Evolutionary conservation across 2,797 vertebrate genomes (phyloP).

Genomic region (Sebastes nivosus): DNA sequence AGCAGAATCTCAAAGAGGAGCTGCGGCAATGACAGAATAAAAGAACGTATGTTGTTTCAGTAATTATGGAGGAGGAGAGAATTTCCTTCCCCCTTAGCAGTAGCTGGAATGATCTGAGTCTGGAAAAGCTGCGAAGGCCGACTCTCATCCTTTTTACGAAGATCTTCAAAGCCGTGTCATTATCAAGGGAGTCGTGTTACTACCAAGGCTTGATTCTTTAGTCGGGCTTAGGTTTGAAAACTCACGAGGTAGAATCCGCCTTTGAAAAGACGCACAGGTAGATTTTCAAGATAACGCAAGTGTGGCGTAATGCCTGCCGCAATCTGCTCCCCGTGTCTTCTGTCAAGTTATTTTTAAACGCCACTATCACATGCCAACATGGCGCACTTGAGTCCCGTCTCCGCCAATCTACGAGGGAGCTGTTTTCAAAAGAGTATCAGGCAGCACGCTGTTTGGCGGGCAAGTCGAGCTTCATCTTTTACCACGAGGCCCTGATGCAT

Average conservation of each 20-base stretch:
- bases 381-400: conserved; percentile 8
- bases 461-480: conserved; percentile 19
- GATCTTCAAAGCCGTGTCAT: conserved; percentile 63
- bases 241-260: conserved; percentile 25
- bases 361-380: not conserved
- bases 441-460: not conserved
- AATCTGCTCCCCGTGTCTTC: conserved; percentile 21
- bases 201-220: conserved; percentile 48
- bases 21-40: conserved; percentile 47
- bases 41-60: conserved; percentile 64
- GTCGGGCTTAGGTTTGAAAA: conserved; percentile 34
- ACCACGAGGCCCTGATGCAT: conserved; percentile 10
- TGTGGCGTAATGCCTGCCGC: conserved; percentile 15
- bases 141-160: conserved; percentile 48
- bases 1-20: conserved; percentile 36
- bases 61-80: conserved; percentile 66
- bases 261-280: conserved; percentile 46
- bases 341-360: conserved; percentile 47
- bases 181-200: conserved; percentile 51
- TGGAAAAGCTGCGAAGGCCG: conserved; percentile 57
- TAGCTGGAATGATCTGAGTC: conserved; percentile 49
- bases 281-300: conserved; percentile 42
- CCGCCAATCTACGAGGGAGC: not conserved
- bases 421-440: conserved; percentile 22
- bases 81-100: conserved; percentile 35